Conservation (phyloP, 2,113 vertebrate species). For the Crotalus helleri region DNA sequence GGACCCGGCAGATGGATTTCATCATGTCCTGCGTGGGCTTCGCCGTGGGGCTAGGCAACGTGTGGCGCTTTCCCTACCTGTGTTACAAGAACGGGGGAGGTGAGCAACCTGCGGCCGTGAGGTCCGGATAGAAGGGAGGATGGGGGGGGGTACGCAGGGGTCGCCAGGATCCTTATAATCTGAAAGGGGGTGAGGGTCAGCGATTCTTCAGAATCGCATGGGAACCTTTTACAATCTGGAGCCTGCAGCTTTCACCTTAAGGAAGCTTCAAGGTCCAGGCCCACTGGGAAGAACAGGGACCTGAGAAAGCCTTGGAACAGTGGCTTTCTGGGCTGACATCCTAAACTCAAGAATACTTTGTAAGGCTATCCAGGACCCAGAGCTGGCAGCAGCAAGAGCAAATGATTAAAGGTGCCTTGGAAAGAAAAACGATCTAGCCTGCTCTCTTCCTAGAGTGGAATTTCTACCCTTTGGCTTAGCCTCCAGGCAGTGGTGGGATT, state of each 20-base stretch:
- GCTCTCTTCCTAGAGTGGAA: not conserved
- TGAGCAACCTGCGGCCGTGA: not conserved
- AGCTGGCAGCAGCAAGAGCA: not conserved
- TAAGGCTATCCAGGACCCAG: not conserved
- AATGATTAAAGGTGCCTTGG: not conserved
- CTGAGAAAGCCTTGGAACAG: not conserved
- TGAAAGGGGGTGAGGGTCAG: not conserved
- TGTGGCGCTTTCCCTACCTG: slow-evolving; percentile 7
- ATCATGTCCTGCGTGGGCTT: slow-evolving; percentile 32
- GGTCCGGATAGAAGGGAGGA: no score
- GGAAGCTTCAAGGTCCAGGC: not conserved
- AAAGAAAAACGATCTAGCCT: not conserved
- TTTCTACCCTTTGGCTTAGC: not conserved
- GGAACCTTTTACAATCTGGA: not conserved
- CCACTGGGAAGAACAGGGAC: not conserved
- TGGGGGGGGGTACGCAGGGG: not conserved
- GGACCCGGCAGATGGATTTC: slow-evolving; percentile 34
- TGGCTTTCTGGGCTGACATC: not conserved
- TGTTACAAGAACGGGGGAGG: slow-evolving; percentile 22
- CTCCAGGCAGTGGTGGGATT: not conserved
- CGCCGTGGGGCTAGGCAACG: slow-evolving; percentile 17
- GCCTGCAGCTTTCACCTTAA: not conserved
- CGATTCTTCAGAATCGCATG: no score
- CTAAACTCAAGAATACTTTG: not conserved
- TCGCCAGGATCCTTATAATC: not conserved